phyloP scores from a whole-genome alignment of 2,113 vertebrate species.

The Tursiops truncatus region DNA sequence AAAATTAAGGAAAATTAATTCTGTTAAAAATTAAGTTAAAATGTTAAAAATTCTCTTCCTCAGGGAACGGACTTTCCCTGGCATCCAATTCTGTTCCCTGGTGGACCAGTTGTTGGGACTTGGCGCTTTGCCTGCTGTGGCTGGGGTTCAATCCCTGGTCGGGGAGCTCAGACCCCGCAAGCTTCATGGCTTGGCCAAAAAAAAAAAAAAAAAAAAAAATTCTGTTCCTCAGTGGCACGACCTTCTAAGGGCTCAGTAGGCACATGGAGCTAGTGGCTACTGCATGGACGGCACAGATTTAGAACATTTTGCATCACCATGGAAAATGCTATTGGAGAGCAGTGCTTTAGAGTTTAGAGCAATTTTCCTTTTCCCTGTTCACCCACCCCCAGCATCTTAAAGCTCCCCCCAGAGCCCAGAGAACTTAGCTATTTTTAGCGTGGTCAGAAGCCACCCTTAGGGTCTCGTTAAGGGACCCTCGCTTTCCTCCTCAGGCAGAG shows the following conservation, averaged over 20 bases:
- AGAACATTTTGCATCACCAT: background rate
- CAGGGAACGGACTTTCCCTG: background rate
- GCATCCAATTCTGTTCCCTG: background rate
- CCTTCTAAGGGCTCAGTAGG: background rate
- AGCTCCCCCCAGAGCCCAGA: background rate
- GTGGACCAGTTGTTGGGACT: background rate
- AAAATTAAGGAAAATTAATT: background rate
- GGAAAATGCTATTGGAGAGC: background rate
- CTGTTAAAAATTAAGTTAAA: too few relatives aligned
- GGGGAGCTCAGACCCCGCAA: background rate
- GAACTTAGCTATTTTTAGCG: background rate
- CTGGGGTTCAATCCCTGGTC: background rate
- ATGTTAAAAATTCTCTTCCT: background rate
- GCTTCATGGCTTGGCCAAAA: background rate
- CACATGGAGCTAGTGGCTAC: background rate
- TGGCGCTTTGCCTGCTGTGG: background rate
- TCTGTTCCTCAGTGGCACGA: background rate
- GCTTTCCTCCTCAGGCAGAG: constrained; percentile 89
- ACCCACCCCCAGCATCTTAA: background rate
- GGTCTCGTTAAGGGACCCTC: constrained; percentile 90
- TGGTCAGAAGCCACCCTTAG: background rate
- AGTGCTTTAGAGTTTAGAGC: background rate
- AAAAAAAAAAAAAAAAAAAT: background rate
- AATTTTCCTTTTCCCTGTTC: background rate
- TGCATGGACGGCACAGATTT: background rate